These are phyloP conservation scores for Nesogale talazaci DNA, from an alignment of 2,113 vertebrate genomes.

Conservation along the genomic window DNA sequence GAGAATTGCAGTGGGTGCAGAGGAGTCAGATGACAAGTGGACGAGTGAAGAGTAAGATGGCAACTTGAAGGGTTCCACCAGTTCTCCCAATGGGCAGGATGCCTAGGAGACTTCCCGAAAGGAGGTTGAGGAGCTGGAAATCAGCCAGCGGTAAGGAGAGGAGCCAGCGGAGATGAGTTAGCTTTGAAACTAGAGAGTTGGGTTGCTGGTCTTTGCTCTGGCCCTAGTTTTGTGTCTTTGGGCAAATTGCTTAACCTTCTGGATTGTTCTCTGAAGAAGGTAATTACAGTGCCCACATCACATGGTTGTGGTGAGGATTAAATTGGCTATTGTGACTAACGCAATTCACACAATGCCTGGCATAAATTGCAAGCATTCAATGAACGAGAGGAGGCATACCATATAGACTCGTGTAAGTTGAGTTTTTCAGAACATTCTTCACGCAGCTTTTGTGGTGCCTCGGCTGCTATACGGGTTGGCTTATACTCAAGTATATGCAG, in stretches of 20 bases:
- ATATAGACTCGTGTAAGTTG: too few relatives aligned
- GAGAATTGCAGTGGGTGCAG: background rate
- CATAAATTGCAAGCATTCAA: background rate
- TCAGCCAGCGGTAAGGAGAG: background rate
- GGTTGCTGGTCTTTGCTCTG: constrained; percentile 37
- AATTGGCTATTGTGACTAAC: constrained; percentile 37
- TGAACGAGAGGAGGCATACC: background rate
- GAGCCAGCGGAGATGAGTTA: background rate
- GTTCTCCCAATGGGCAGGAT: background rate
- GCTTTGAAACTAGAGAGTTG: constrained; percentile 28
- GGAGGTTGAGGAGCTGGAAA: background rate
- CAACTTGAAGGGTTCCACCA: background rate
- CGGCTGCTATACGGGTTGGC: too few relatives aligned
- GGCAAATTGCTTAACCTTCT: constrained; percentile 58
- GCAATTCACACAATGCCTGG: constrained; percentile 34
- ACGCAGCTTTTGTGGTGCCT: too few relatives aligned
- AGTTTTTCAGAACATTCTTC: too few relatives aligned
- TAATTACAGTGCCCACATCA: constrained; percentile 46
- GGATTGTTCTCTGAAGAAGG: constrained; percentile 21
- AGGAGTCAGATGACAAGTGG: background rate
- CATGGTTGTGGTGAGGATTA: constrained; percentile 35
- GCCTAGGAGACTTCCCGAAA: background rate
- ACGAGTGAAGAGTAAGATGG: too few relatives aligned
- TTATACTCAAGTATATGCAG: too few relatives aligned
- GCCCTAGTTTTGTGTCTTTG: constrained; percentile 15